These are phyloP conservation scores for Macrosteles quadrilineatus DNA, from an alignment of 1,140 invertebrate genomes.

Conservation along the genomic window DNA sequence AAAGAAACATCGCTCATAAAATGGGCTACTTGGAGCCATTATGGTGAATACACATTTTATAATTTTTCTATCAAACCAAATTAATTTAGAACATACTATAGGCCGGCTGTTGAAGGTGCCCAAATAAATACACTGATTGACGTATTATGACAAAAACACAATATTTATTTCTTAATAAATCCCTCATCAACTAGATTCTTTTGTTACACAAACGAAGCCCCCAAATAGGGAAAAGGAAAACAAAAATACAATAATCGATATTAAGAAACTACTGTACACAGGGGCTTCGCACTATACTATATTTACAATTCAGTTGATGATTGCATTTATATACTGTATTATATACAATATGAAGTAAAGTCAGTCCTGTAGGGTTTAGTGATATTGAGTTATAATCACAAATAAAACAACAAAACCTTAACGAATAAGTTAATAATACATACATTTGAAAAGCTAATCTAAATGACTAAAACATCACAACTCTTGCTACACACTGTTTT, in stretches of 20 bases:
- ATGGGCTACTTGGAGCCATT: too few relatives aligned
- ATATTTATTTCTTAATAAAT: slow-evolving; percentile 40
- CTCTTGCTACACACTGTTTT: slow-evolving; percentile 29
- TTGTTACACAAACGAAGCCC: slow-evolving; percentile 22
- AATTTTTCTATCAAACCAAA: slow-evolving; percentile 8
- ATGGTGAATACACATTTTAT: too few relatives aligned
- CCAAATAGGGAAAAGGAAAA: background rate
- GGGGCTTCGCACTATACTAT: background rate
- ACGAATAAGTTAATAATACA: slow-evolving; percentile 22
- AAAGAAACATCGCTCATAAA: too few relatives aligned
- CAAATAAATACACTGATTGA: slow-evolving; percentile 37
- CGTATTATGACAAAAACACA: slow-evolving; percentile 42
- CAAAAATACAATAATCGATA: slow-evolving; percentile 21
- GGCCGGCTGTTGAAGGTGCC: background rate
- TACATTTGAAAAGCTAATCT: slow-evolving; percentile 14
- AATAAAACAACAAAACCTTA: slow-evolving; percentile 23
- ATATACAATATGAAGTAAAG: slow-evolving; percentile 8
- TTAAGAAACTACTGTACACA: slow-evolving; percentile 21
- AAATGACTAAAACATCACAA: slow-evolving; percentile 24
- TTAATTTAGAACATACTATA: background rate
- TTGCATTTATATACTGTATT: slow-evolving; percentile 26
- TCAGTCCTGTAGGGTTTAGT: slow-evolving; percentile 18
- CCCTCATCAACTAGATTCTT: slow-evolving; percentile 33
- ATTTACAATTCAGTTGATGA: slow-evolving; percentile 24
- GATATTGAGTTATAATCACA: slow-evolving; percentile 14